Percentiles rank a stretch among this genome's conserved stretches.
phyloP scores from a whole-genome alignment of 1,140 invertebrate species.

The Condylostylus longicornis region DNA sequence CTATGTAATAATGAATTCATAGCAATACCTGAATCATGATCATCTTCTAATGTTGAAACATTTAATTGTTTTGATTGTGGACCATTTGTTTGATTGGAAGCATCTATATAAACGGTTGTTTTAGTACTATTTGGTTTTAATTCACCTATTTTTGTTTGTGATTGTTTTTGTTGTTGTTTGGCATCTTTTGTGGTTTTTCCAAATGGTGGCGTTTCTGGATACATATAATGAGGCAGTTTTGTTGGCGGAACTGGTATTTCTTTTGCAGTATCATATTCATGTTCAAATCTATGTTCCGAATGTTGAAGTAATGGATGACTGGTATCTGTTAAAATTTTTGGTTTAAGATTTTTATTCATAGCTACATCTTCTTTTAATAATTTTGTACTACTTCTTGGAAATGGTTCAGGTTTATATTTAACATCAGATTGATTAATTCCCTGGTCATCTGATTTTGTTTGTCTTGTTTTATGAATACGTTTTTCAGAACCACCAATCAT shows the following conservation, averaged over 20 bases:
- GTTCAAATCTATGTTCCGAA: slow-evolving; percentile 58
- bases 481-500: slow-evolving; percentile 34
- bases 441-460: slow-evolving; percentile 19
- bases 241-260: slow-evolving; percentile 49
- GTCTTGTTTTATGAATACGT: slow-evolving; percentile 32
- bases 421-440: slow-evolving; percentile 32
- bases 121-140: too few relatives aligned
- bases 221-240: slow-evolving; percentile 46
- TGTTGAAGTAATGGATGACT: slow-evolving; percentile 55
- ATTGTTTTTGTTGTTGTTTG: slow-evolving; percentile 7
- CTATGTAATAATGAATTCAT: slow-evolving; percentile 43
- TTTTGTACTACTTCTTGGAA: slow-evolving; percentile 21
- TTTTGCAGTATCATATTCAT: slow-evolving; percentile 39
- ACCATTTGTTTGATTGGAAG: slow-evolving; percentile 6
- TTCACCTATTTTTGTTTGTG: slow-evolving; percentile 17
- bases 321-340: slow-evolving; percentile 23
- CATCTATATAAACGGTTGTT: slow-evolving; percentile 15
- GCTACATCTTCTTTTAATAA: slow-evolving; percentile 25
- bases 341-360: slow-evolving; percentile 23
- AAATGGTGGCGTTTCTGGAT: slow-evolving; percentile 34
- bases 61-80: slow-evolving; percentile 22
- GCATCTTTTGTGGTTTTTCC: slow-evolving; percentile 9
- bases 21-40: slow-evolving; percentile 56
- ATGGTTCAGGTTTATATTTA: slow-evolving; percentile 29
- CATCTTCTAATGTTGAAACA: slow-evolving; percentile 40